Evolutionary conservation across 1,140 invertebrate genomes (phyloP), one percentile per base, ranked within the genome.

Genomic region (Tribolium madens): DNA sequence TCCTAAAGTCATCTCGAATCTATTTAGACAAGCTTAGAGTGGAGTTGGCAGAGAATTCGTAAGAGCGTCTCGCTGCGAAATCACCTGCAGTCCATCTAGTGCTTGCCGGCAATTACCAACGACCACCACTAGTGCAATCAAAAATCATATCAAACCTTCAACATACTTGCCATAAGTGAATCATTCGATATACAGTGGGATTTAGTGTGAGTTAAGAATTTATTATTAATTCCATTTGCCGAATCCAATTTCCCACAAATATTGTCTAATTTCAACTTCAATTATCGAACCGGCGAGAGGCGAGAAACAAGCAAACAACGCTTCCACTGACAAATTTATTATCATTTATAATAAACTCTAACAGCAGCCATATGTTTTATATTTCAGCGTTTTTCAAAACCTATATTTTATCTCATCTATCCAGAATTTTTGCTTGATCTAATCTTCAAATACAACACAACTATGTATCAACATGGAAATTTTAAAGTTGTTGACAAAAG

Each of bases 1-100:
- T 71, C 21, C 48, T 71, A 78, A 69, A 78, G 60, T 78, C 77
- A 78, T 78, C 77, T 53, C 73, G 77, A 68, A 75, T 53, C 77
- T 78, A 78, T 78, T 78, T 78, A 70, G 77, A 78, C 57, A 48
- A 36, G 57, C 57, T 64, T 50, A 73, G 50, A 72, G 50, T 52
- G 70, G 52, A 36, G 73, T 75, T 75, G 77, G 70, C 77, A 75
- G 69, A 75, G 53, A 52, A 72, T 42, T 50, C 52, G 46, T 46
- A 68, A 73, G 26, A 76, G 33, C 48, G 31, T 47, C 57, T 76
- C 50, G 12, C 42, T 74, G 42, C 33, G 69, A 72, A 72, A 57
- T 72, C 68, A 77, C 68, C 68, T 77, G 68, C 69, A 77, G 52
- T 73, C 36, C 26, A 77, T 71, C 70, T 17, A 53, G 46, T 72